A percentile compares a stretch with the other conserved stretches of the same genome.
Conservation (phyloP, 2,797 vertebrate species). For the Apogon hyalosoma region DNA sequence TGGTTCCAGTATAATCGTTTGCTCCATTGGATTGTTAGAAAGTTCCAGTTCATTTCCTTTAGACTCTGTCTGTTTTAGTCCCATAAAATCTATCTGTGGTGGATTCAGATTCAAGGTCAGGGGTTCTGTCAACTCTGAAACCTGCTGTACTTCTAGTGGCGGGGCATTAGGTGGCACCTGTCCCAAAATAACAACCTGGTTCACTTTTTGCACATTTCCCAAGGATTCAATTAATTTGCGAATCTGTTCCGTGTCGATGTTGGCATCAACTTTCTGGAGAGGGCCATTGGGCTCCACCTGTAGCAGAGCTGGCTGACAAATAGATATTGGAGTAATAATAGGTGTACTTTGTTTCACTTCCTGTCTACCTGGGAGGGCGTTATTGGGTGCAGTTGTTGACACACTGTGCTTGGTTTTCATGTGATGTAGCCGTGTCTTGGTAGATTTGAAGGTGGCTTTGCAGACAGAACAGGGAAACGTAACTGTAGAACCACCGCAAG, state of each 20-base stretch:
- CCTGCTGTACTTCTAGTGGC: constrained; percentile 69
- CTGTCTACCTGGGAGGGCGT: constrained; percentile 14
- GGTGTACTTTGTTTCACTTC: constrained; percentile 55
- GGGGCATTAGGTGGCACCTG: constrained; percentile 77
- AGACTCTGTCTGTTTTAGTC: constrained; percentile 46
- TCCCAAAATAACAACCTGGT: constrained; percentile 83
- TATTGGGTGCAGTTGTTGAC: constrained; percentile 31
- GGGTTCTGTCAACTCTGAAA: constrained; percentile 56
- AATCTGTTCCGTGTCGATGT: constrained; percentile 85
- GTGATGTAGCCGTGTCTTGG: constrained; percentile 76
- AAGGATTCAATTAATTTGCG: constrained; percentile 84
- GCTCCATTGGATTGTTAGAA: constrained; percentile 64
- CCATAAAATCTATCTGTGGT: constrained; percentile 62
- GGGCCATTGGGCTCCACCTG: constrained; percentile 78
- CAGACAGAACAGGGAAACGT: constrained; percentile 81
- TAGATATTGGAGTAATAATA: constrained; percentile 75
- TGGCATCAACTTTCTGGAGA: constrained; percentile 80
- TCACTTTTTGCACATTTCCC: constrained; percentile 85
- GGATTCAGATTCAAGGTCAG: constrained; percentile 45
- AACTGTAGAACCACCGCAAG: constrained; percentile 62
- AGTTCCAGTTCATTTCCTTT: constrained; percentile 34
- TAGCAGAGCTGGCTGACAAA: constrained; percentile 71
- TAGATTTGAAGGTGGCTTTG: constrained; percentile 79
- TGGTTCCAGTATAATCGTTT: constrained; percentile 78
- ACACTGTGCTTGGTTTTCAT: constrained; percentile 79